Evolutionary conservation across 2,888 invertebrate species (phyloP).

Genomic region (Dasysyrphus tricinctus): DNA sequence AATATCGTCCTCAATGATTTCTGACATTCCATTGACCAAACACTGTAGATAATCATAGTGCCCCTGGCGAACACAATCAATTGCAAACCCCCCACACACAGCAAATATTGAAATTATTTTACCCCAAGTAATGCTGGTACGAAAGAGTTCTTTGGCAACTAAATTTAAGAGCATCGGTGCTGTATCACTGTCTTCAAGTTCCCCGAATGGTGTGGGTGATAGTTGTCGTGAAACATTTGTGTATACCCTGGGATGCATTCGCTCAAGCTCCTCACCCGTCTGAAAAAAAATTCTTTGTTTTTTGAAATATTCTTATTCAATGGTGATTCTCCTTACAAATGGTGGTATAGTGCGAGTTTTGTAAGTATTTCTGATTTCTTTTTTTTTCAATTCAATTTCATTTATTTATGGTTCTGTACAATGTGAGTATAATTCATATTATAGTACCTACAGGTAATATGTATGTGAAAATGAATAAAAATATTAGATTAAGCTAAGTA

Average conservation of each 20-base stretch:
- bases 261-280: slow-evolving; percentile 89
- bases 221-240: slow-evolving; percentile 90
- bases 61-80: slow-evolving; percentile 90
- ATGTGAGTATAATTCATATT: too few relatives aligned
- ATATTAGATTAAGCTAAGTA: too few relatives aligned
- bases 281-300: slow-evolving; percentile 78
- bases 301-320: background rate
- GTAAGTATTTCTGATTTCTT: too few relatives aligned
- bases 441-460: too few relatives aligned
- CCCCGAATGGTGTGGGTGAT: slow-evolving; percentile 86
- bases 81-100: slow-evolving; percentile 92
- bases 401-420: too few relatives aligned
- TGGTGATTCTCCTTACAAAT: background rate
- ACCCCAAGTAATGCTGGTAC: slow-evolving; percentile 90
- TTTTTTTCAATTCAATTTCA: too few relatives aligned
- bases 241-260: slow-evolving; percentile 90
- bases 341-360: background rate
- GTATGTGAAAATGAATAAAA: too few relatives aligned
- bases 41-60: slow-evolving; percentile 91
- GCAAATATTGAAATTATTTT: slow-evolving; percentile 92
- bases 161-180: slow-evolving; percentile 86
- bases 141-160: slow-evolving; percentile 89
- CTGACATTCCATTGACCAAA: slow-evolving; percentile 90
- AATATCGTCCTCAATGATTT: slow-evolving; percentile 88
- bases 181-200: slow-evolving; percentile 84